Percentiles rank a stretch among this genome's conserved stretches.
Evolutionary conservation across 2,797 vertebrate species (phyloP).

Genomic region (Myotis daubentonii): DNA sequence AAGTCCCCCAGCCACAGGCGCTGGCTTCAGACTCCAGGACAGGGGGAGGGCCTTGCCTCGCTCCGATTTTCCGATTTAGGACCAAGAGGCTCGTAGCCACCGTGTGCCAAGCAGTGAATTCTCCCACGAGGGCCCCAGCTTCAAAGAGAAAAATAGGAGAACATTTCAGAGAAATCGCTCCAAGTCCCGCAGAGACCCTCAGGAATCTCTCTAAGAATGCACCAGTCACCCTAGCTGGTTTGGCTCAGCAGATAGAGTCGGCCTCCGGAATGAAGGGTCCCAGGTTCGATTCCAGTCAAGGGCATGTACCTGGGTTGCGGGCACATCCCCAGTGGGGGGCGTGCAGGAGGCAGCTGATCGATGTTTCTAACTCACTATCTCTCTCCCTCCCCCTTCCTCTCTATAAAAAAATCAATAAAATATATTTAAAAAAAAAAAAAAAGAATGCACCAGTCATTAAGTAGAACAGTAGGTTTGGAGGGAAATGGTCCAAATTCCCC

Average conservation of each 20-base stretch:
- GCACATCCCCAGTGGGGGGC: no score
- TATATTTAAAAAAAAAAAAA: no score
- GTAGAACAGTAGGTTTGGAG: not conserved
- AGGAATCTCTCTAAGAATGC: not conserved
- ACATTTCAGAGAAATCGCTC: not conserved
- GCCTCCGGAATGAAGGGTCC: no score
- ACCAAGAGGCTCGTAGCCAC: not conserved
- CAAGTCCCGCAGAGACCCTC: not conserved
- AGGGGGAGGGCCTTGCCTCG: not conserved
- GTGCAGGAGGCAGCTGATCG: no score
- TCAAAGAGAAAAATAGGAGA: not conserved
- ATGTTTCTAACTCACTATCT: no score
- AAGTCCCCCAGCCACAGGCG: not conserved
- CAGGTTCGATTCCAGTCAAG: no score
- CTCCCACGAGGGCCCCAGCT: not conserved
- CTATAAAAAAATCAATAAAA: no score
- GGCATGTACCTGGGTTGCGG: no score
- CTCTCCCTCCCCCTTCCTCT: no score
- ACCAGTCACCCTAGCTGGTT: not conserved
- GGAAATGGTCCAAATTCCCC: not conserved
- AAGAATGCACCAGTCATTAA: not conserved
- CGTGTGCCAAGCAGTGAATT: fast-evolving
- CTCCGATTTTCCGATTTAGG: no score
- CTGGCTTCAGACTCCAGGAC: not conserved
- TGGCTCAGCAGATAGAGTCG: no score